Percentiles rank a stretch among this genome's conserved stretches.
phyloP scores from a whole-genome alignment of 2,113 vertebrate species.

The Cyrtonyx montezumae region DNA sequence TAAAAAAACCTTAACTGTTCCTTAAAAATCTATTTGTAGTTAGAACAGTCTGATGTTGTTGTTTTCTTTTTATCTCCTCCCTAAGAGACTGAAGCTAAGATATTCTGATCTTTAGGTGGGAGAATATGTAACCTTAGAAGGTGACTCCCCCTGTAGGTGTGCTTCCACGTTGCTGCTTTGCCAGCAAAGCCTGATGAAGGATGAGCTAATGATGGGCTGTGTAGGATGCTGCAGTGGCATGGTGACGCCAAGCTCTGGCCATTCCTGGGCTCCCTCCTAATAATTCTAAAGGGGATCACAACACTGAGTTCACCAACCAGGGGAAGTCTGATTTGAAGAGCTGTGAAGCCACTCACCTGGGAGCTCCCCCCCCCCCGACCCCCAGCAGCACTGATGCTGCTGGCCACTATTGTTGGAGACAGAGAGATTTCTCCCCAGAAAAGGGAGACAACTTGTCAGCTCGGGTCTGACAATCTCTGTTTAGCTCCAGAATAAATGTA shows the following conservation, averaged over 20 bases:
- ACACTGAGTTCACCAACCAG: background rate
- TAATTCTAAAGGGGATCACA: rapidly evolving
- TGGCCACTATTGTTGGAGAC: background rate
- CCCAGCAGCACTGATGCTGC: background rate
- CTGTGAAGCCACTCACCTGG: background rate
- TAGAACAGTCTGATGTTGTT: background rate
- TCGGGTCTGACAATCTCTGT: slow-evolving; percentile 25
- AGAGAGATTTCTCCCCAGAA: slow-evolving; percentile 12
- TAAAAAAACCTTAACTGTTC: background rate
- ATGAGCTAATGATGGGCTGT: background rate
- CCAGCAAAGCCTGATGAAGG: background rate
- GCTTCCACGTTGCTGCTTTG: rapidly evolving
- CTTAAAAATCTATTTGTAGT: background rate
- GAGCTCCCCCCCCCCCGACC: background rate
- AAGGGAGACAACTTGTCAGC: slow-evolving; percentile 1
- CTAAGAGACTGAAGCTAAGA: background rate
- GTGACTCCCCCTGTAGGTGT: background rate
- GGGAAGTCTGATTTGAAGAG: background rate
- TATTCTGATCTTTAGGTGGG: background rate
- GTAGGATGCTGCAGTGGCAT: background rate
- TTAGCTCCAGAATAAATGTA: slow-evolving; percentile 8
- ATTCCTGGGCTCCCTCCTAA: too few relatives aligned
- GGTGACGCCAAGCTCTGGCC: rapidly evolving
- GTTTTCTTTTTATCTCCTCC: background rate
- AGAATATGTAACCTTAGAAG: rapidly evolving